Conservation (phyloP, 2,113 vertebrate genomes). For the Apodemus speciosus region DNA sequence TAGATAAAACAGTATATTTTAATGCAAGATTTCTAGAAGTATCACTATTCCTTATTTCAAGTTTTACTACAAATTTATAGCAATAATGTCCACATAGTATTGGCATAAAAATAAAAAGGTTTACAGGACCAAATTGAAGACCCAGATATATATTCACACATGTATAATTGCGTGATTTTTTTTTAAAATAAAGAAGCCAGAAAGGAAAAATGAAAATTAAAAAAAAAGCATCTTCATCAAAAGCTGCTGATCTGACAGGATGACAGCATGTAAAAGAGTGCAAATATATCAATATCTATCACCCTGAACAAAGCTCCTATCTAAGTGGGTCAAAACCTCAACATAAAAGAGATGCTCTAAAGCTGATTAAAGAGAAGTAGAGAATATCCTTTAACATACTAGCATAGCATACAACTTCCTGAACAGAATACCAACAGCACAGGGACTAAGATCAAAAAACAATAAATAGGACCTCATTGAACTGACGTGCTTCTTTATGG, state of each 20-base stretch:
- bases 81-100: background rate
- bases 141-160: background rate
- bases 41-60: background rate
- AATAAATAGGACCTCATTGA: no score
- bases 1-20: background rate
- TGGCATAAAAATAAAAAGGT: background rate
- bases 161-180: background rate
- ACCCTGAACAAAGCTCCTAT: no score
- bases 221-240: background rate
- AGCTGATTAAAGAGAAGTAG: no score
- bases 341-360: no score
- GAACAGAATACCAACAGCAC: no score
- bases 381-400: no score
- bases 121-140: background rate
- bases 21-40: background rate
- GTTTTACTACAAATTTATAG: background rate
- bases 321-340: no score
- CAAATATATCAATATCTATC: no score
- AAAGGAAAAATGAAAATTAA: background rate
- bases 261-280: background rate
- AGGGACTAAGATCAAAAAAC: no score
- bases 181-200: background rate
- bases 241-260: background rate
- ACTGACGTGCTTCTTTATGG: no score
- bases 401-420: no score